phyloP scores from a whole-genome alignment of 1,140 invertebrate genomes.

The Antheraea mylitta region DNA sequence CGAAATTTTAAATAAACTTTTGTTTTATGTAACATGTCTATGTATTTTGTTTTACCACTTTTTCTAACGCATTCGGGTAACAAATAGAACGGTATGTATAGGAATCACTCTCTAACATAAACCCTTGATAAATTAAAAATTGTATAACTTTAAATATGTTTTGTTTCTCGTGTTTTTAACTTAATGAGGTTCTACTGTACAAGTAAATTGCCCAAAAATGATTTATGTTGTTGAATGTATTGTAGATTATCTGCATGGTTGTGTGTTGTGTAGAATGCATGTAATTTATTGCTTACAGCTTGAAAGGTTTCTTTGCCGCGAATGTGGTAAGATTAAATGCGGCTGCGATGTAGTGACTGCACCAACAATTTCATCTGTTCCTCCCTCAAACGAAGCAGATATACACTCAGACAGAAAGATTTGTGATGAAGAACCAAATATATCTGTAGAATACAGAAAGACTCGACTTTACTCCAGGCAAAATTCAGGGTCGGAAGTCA shows the following conservation, averaged over 20 bases:
- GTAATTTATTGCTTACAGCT: conserved; percentile 80
- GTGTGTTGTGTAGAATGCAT: conserved; percentile 70
- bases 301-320: conserved; percentile 81
- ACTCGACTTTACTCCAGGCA: conserved; percentile 36
- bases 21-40: too few relatives aligned
- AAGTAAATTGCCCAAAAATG: background rate
- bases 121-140: too few relatives aligned
- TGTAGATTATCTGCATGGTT: conserved; percentile 15
- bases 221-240: background rate
- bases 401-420: conserved; percentile 20
- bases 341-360: conserved; percentile 56
- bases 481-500: conserved; percentile 40
- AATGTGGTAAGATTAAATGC: conserved; percentile 80
- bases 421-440: conserved; percentile 16
- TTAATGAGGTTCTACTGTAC: too few relatives aligned
- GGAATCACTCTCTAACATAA: too few relatives aligned
- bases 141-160: too few relatives aligned
- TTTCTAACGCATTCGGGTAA: too few relatives aligned
- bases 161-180: too few relatives aligned
- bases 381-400: conserved; percentile 19
- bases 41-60: too few relatives aligned
- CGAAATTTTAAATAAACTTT: too few relatives aligned
- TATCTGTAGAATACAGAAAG: conserved; percentile 48
- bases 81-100: too few relatives aligned
- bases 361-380: conserved; percentile 22